phyloP scores from a whole-genome alignment of 1,140 invertebrate species.

The Megalopta genalis region DNA sequence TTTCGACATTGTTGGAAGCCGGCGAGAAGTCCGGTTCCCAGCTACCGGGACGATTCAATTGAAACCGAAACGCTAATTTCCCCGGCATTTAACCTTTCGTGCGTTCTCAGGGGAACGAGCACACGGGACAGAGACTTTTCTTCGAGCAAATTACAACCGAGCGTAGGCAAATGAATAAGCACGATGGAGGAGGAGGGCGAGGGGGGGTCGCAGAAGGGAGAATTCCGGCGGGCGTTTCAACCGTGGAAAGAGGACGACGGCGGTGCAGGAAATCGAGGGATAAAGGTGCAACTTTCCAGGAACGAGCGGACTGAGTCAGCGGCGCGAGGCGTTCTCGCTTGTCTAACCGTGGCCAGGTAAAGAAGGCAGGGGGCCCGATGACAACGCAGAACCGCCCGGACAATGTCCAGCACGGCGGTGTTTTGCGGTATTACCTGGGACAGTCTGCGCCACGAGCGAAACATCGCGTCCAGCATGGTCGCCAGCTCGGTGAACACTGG shows the following conservation, averaged over 20 bases:
- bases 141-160: too few species aligned
- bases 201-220: not conserved
- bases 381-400: constrained; percentile 1
- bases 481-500: not conserved
- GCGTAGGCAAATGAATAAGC: too few species aligned
- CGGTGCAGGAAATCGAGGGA: constrained; percentile 31
- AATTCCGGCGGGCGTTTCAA: not conserved
- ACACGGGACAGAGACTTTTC: too few species aligned
- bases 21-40: too few species aligned
- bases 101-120: too few species aligned
- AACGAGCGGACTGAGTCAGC: constrained; percentile 47
- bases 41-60: too few species aligned
- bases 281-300: constrained; percentile 40
- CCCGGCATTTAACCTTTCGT: too few species aligned
- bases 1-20: too few species aligned
- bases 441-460: not conserved
- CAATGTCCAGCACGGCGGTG: not conserved
- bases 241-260: not conserved
- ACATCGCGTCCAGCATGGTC: not conserved
- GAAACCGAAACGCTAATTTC: too few species aligned
- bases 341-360: constrained; percentile 17
- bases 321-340: not conserved
- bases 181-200: too few species aligned
- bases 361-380: constrained; percentile 12
- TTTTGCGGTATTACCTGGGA: constrained; percentile 22